Percentiles rank a stretch among this genome's conserved stretches.
These are phyloP conservation scores for Saturnia japonica DNA, from an alignment of 2,888 invertebrate species.

Conservation along the genomic window DNA sequence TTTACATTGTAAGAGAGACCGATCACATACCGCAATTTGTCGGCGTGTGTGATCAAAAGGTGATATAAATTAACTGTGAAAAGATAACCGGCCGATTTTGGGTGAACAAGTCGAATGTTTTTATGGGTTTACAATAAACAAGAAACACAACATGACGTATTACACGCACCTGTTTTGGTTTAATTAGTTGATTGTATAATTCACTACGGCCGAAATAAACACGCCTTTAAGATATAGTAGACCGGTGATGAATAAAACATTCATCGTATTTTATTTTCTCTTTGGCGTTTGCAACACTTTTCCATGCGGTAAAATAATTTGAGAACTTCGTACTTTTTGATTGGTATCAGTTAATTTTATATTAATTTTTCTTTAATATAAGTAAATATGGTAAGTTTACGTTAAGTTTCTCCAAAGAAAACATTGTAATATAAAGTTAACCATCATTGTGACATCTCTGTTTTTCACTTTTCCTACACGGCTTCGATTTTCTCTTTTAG, in stretches of 20 bases:
- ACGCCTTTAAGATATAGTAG: not conserved
- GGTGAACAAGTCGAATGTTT: slow-evolving; percentile 5
- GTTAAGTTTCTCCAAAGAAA: too few relatives aligned
- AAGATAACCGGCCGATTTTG: slow-evolving; percentile 6
- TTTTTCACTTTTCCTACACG: too few relatives aligned
- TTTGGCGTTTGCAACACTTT: not conserved
- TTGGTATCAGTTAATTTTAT: too few relatives aligned
- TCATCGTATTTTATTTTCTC: not conserved
- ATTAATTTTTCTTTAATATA: too few relatives aligned
- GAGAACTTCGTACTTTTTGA: not conserved
- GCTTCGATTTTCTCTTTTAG: too few relatives aligned
- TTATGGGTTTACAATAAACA: not conserved
- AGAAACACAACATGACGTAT: slow-evolving; percentile 3
- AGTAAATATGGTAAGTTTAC: too few relatives aligned
- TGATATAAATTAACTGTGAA: slow-evolving; percentile 12
- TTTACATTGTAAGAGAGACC: slow-evolving; percentile 3
- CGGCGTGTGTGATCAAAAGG: not conserved
- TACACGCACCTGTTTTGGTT: not conserved
- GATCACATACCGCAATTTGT: slow-evolving; percentile 2
- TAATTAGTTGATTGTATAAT: not conserved
- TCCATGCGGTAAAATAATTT: not conserved
- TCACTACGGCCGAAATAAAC: not conserved
- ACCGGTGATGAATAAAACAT: slow-evolving; percentile 2
- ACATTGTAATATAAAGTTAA: too few relatives aligned
- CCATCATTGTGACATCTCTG: too few relatives aligned